Conservation (phyloP, 2,113 vertebrate species). For the Hepsetus odoe region DNA sequence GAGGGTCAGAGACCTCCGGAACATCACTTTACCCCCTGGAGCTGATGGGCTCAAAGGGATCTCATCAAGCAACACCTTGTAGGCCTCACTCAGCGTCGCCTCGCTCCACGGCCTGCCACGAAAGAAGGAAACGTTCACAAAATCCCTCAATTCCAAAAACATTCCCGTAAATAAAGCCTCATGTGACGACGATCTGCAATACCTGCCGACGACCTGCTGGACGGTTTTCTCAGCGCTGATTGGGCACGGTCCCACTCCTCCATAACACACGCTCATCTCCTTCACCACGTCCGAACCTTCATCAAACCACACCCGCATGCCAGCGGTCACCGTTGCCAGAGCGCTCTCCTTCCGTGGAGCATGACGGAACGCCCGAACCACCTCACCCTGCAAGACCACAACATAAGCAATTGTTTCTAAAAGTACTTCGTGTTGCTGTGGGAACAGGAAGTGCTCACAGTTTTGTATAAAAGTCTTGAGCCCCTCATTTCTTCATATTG, state of each 20-base stretch:
- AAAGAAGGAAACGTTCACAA: background rate
- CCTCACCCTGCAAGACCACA: constrained; percentile 78
- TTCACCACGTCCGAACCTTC: constrained; percentile 75
- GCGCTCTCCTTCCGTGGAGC: constrained; percentile 83
- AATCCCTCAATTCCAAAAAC: constrained; percentile 66
- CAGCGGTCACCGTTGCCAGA: constrained; percentile 78
- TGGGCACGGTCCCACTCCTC: constrained; percentile 76
- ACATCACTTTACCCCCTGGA: constrained; percentile 78
- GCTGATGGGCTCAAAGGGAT: constrained; percentile 70
- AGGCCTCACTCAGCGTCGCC: constrained; percentile 78
- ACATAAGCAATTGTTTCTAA: too few relatives aligned
- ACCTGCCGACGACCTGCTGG: constrained; percentile 74
- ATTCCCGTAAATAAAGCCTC: constrained; percentile 30
- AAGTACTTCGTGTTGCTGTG: too few relatives aligned
- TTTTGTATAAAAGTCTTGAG: too few relatives aligned
- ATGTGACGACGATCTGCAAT: constrained; percentile 66
- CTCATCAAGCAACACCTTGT: constrained; percentile 81
- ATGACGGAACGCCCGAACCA: constrained; percentile 83
- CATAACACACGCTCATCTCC: constrained; percentile 82
- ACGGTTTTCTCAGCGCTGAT: constrained; percentile 72
- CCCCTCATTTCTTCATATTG: too few relatives aligned
- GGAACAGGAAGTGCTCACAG: too few relatives aligned
- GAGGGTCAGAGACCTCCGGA: constrained; percentile 82
- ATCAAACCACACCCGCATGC: constrained; percentile 83
- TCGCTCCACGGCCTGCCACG: constrained; percentile 79